Percentiles rank a stretch among this genome's conserved stretches.
Evolutionary conservation across 2,113 vertebrate genomes (phyloP).

Genomic region (Fulica atra): DNA sequence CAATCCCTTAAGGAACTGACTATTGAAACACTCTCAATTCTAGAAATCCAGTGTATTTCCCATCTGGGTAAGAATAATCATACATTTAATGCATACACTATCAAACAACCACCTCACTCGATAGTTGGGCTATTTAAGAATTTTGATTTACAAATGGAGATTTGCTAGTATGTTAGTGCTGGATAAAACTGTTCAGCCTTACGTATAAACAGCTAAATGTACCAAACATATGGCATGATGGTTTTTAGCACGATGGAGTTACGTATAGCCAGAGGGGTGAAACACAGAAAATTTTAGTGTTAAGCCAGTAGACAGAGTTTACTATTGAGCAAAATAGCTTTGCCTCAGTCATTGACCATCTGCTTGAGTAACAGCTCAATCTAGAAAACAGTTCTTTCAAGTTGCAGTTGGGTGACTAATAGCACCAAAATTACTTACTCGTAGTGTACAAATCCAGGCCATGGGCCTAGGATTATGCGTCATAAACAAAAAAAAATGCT

Average conservation of each 20-base stretch:
- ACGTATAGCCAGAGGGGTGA: neutral
- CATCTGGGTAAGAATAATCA: neutral
- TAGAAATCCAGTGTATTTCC: neutral
- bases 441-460: neutral
- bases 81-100: neutral
- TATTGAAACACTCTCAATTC: neutral
- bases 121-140: neutral
- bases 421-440: neutral
- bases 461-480: neutral
- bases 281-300: neutral
- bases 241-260: neutral
- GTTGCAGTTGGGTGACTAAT: accelerated
- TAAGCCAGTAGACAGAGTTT: neutral
- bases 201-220: neutral
- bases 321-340: neutral
- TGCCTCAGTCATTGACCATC: neutral
- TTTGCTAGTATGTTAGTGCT: neutral
- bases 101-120: neutral
- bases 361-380: neutral
- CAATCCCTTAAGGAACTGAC: neutral
- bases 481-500: neutral
- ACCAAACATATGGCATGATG: neutral
- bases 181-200: neutral
- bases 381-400: neutral
- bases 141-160: neutral